Conservation (phyloP, 1,140 invertebrate genomes). For the Theocolax elegans region DNA sequence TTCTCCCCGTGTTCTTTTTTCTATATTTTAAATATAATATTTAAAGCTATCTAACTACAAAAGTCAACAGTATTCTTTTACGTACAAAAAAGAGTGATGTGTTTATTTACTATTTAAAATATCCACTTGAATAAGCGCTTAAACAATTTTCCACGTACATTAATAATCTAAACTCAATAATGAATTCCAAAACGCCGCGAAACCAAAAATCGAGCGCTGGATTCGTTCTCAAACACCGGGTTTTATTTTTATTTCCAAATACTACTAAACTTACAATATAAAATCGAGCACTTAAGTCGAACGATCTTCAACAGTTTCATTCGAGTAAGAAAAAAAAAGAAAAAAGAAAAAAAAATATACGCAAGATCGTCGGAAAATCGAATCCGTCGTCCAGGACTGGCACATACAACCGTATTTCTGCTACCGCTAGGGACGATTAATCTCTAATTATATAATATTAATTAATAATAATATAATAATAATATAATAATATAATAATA, state of each 20-base stretch:
- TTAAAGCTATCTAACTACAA: conserved; percentile 20
- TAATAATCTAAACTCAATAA: too few species aligned
- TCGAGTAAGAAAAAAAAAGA: conserved; percentile 17
- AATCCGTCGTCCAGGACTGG: conserved; percentile 51
- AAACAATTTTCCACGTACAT: too few species aligned
- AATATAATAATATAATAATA: conserved; percentile 48
- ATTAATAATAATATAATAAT: conserved; percentile 47
- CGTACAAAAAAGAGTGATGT: conserved; percentile 6
- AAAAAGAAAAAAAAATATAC: neutral
- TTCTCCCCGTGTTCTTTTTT: too few species aligned
- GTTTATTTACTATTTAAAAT: neutral
- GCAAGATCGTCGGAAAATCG: conserved; percentile 44
- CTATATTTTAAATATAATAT: conserved; percentile 10
- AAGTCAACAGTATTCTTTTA: conserved; percentile 16
- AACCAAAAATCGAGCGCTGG: neutral
- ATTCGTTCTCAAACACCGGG: neutral
- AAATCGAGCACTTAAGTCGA: neutral
- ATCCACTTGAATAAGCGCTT: too few species aligned
- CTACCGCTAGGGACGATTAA: conserved; percentile 49
- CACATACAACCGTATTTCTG: conserved; percentile 54
- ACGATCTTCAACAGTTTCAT: conserved; percentile 31
- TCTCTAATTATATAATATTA: conserved; percentile 47
- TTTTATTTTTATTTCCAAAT: conserved; percentile 2
- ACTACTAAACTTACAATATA: conserved; percentile 11
- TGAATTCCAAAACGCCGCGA: too few species aligned